phyloP scores from a whole-genome alignment of 2,113 vertebrate genomes.

The Cyanoramphus novaezelandiae region DNA sequence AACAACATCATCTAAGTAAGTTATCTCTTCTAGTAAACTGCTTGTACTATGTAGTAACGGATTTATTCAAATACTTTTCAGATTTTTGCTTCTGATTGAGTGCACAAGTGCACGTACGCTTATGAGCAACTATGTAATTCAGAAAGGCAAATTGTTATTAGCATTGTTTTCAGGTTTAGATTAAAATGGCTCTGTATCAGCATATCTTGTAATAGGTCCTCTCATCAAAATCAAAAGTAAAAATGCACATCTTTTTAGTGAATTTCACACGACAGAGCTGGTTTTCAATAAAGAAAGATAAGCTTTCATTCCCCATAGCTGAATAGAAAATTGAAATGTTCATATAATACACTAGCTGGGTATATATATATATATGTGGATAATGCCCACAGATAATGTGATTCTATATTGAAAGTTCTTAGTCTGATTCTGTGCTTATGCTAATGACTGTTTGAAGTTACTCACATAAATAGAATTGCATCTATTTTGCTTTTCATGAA shows the following conservation, averaged over 20 bases:
- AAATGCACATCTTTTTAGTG: background rate
- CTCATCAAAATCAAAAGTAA: background rate
- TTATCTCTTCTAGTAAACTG: background rate
- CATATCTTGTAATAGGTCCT: background rate
- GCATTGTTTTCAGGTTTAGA: background rate
- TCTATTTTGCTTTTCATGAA: background rate
- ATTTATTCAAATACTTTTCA: background rate
- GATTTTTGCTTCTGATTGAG: background rate
- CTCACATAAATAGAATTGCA: background rate
- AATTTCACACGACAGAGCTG: background rate
- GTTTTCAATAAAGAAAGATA: background rate
- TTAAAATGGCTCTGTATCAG: background rate
- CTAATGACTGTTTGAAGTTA: background rate
- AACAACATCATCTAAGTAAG: conserved; percentile 81
- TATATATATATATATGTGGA: too few relatives aligned
- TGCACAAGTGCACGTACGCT: background rate
- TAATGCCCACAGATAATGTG: background rate
- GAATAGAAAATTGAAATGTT: background rate
- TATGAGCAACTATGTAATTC: background rate
- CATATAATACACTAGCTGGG: background rate
- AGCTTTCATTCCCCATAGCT: background rate
- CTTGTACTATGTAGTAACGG: background rate
- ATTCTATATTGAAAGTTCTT: background rate
- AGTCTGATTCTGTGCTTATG: background rate
- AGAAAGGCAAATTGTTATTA: background rate